Evolutionary conservation across 2,113 vertebrate species (phyloP), one percentile per base, ranked within the genome.

Genomic region (Barbus barbus): DNA sequence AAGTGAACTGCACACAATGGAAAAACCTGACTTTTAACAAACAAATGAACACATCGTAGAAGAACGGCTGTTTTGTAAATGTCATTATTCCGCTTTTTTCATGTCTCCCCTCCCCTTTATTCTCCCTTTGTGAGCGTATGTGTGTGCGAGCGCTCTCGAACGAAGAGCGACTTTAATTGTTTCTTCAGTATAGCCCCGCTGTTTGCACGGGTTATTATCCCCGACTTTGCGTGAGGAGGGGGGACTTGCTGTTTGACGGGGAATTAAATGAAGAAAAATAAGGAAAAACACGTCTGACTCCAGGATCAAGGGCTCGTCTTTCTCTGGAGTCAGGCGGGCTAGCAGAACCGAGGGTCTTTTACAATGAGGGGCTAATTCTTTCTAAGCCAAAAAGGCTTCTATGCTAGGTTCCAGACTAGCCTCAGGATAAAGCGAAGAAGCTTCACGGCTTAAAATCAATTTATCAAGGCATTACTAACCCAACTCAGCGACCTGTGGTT

Each of bases 201-300:
- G 84, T 87, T 87, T 87, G 86, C 83, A 83, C 60, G 88, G 88
- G 86, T 89, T 87, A 90, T 89, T 90, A 88, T 91, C 84, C 81
- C 31, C 77, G 22, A 48, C 89, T 78, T 91, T 73, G 91, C 88
- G 9, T 92, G 63, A 24, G 8, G 72, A 44, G 41, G 41, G 93
- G 31, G 63, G 53, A 31, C 80, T 78, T 90, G 90, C 90, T 91
- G 92, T 94, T 92, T 92, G 90, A 94, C 92, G 88, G 92, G 85
- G 81, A 91, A 89, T 89, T 92, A 91, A 94, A 93, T 89, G 88
- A 88, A 90, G 90, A 88, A 88, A 88, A 93, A 90, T 90, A 86
- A 89, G 90, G 56, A 91, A 87, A 46, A 77, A 90, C 92, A 92
- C 56, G 38, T 71, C 63, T 36, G 78, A 73, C 88, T 87, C 51